Percentiles rank a stretch among this genome's conserved stretches.
phyloP scores from a whole-genome alignment of 2,797 vertebrate species.

The Vespertilio murinus region DNA sequence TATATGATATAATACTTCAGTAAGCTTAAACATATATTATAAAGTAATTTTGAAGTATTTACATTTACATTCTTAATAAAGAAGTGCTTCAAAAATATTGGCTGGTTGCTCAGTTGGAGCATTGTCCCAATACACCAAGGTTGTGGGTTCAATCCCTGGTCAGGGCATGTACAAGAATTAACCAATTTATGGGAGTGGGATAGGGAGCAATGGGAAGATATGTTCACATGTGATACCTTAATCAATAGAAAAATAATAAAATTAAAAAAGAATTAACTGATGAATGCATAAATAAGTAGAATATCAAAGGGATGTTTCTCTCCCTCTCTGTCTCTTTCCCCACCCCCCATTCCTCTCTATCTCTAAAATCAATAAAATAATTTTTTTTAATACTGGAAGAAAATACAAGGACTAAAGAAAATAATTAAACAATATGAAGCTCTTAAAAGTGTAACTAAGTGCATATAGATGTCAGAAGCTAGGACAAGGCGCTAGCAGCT shows the following conservation, averaged over 20 bases:
- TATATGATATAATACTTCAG: background rate
- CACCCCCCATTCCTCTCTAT: background rate
- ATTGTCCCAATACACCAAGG: background rate
- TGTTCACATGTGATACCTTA: no score
- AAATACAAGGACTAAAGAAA: background rate
- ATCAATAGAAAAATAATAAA: no score
- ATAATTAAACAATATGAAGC: background rate
- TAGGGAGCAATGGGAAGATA: no score
- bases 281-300: background rate
- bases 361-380: background rate
- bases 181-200: no score
- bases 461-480: background rate
- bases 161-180: background rate
- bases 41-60: background rate
- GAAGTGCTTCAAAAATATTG: background rate
- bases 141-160: background rate
- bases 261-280: background rate
- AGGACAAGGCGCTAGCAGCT: background rate
- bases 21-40: background rate
- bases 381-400: background rate
- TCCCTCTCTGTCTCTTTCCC: background rate
- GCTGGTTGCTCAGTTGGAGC: background rate
- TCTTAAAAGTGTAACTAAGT: background rate
- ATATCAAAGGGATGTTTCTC: background rate
- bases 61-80: background rate